Base-by-base conservation (phyloP, 37 sponge, comb jelly and placozoan genomes). In the Diacarnus erythraeanus region DNA sequence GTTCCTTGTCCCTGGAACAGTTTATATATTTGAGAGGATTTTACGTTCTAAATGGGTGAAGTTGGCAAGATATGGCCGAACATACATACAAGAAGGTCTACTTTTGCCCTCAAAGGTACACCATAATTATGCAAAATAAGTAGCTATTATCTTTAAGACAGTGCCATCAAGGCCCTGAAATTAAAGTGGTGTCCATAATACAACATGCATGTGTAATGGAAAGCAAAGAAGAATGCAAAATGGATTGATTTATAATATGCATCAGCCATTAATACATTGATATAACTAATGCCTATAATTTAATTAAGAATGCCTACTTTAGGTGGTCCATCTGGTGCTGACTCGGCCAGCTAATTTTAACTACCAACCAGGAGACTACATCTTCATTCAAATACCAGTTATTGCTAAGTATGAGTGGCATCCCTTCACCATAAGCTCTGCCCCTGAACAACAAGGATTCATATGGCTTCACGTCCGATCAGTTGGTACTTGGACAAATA, bases 391-490 rank as follows among this genome's bases (percentile, higher is more conserved):
- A 31, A 87, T 94, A 25, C 94, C 94, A 18, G 29, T 56, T n/a
- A 90, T 94, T 38, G 94, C 94, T 21, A 83, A 82, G 44, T 94
- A 94, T 35, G 94, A 94, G 60, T 94, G 94, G 94, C 94, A 94
- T 64, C 94, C 94, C 18, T 94, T 94, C 74, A 94, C 94, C 21
- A 94, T 94, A 18, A 87, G 88, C 81, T 86, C 87, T 21, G 83
- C 90, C 15, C 91, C 94, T 0, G 94, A 94, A 71, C 84, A 90
- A 42, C 64, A 75, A 22, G 88, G 92, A 44, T 79, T 82, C 58
- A 35, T 94, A 42, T 94, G 91, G 83, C 85, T 94, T 0, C 94
- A 94, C 79, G 79, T 94, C 0, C 75, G 94, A 17, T 86, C 82
- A 47, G 94, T 90, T 29, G 94, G 94, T 41, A 94, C 92, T 30